Evolutionary conservation across 2,113 vertebrate genomes (phyloP).

Genomic region (Agapornis roseicollis): DNA sequence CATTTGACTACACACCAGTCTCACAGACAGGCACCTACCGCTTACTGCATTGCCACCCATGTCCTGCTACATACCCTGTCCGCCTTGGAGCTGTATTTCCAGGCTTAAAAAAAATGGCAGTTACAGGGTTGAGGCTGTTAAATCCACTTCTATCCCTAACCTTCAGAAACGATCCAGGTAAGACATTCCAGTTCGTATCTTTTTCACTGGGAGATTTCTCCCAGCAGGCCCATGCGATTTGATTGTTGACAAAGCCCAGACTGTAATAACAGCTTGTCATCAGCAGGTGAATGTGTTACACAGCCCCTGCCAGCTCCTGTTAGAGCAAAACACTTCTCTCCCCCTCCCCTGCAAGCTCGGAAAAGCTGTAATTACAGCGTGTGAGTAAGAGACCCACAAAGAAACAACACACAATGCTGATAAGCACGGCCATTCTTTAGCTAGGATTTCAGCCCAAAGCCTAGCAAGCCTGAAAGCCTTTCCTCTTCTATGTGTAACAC

Average conservation of each 20-base stretch:
- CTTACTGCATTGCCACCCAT: not conserved
- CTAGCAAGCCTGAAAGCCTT: not conserved
- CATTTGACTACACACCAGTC: not conserved
- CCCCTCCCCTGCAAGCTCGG: not conserved
- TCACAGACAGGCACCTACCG: not conserved
- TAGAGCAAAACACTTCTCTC: not conserved
- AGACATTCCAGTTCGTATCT: not conserved
- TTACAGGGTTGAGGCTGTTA: not conserved
- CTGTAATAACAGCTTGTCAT: conserved; percentile 44
- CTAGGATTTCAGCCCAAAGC: not conserved
- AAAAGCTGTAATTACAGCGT: conserved; percentile 46
- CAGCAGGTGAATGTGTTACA: not conserved
- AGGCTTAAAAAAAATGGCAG: not conserved
- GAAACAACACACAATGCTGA: not conserved
- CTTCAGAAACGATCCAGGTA: not conserved
- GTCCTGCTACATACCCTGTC: not conserved
- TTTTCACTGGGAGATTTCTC: not conserved
- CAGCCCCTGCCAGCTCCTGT: not conserved
- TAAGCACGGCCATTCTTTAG: not conserved
- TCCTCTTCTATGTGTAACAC: not conserved
- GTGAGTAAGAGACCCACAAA: conserved; percentile 19
- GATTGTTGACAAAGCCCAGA: not conserved
- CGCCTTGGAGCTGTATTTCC: not conserved
- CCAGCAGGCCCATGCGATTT: not conserved
- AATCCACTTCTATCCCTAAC: not conserved